phyloP scores from a whole-genome alignment of 2,888 invertebrate species.

The Neoitamus cyanurus region DNA sequence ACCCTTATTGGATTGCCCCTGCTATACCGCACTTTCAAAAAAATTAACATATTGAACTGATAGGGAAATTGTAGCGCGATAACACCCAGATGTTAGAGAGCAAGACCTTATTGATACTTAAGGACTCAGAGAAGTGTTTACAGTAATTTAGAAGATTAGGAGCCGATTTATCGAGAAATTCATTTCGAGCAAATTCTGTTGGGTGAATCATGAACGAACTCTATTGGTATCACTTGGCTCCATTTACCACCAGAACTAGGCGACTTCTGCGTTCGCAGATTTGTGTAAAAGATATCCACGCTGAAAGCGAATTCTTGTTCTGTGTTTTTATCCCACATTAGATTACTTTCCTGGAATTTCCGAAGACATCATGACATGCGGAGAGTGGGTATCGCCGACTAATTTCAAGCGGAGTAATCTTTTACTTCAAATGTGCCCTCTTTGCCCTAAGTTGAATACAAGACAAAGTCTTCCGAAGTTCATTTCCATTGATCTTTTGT shows the following conservation, averaged over 20 bases:
- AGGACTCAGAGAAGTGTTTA: neutral
- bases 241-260: neutral
- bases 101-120: neutral
- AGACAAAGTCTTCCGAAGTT: too few relatives aligned
- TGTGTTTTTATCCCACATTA: neutral
- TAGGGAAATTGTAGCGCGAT: neutral
- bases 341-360: neutral
- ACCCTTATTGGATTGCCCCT: neutral
- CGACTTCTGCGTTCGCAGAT: neutral
- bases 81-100: neutral
- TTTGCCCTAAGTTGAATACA: neutral
- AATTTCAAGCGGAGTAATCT: neutral
- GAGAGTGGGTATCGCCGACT: neutral
- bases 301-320: neutral
- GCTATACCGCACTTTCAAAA: neutral
- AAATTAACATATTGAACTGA: conserved; percentile 1
- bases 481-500: too few relatives aligned
- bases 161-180: neutral
- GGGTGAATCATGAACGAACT: neutral
- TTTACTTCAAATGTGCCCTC: neutral
- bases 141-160: neutral
- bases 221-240: neutral
- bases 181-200: neutral
- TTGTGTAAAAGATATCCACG: neutral
- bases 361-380: neutral